phyloP scores from a whole-genome alignment of 2,888 invertebrate species.

The Dinocampus coccinellae region DNA sequence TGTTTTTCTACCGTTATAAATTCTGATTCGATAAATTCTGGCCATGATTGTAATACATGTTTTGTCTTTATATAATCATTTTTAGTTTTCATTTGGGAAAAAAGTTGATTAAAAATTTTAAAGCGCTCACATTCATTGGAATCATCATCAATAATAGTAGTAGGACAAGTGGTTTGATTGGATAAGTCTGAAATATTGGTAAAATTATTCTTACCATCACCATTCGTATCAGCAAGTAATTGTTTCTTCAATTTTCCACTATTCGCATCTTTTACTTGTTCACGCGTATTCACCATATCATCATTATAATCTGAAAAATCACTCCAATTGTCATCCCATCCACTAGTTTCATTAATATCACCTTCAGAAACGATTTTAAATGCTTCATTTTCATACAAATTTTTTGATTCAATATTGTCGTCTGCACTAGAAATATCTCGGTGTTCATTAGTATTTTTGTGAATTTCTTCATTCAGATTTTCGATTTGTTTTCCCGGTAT shows the following conservation, averaged over 20 bases:
- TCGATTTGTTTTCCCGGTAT: constrained; percentile 8
- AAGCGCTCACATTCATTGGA: constrained; percentile 56
- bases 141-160: constrained; percentile 32
- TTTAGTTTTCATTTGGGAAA: constrained; percentile 47
- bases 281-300: constrained; percentile 27
- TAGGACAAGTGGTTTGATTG: not conserved
- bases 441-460: not conserved
- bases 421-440: constrained; percentile 5
- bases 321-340: constrained; percentile 61
- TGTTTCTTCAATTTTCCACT: constrained; percentile 25
- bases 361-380: constrained; percentile 35
- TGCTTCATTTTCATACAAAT: constrained; percentile 35
- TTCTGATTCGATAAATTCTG: constrained; percentile 50
- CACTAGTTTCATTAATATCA: constrained; percentile 21
- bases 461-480: constrained; percentile 14
- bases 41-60: constrained; percentile 53
- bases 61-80: constrained; percentile 56
- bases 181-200: not conserved
- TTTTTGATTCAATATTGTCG: not conserved
- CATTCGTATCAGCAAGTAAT: not conserved
- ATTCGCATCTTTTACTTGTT: no score
- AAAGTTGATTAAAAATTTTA: constrained; percentile 50
- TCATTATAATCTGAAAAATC: constrained; percentile 56
- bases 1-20: constrained; percentile 51
- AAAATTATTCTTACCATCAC: constrained; percentile 14